phyloP scores from a whole-genome alignment of 92 coral and sea anemone genomes.

The Palythoa caribaeorum region DNA sequence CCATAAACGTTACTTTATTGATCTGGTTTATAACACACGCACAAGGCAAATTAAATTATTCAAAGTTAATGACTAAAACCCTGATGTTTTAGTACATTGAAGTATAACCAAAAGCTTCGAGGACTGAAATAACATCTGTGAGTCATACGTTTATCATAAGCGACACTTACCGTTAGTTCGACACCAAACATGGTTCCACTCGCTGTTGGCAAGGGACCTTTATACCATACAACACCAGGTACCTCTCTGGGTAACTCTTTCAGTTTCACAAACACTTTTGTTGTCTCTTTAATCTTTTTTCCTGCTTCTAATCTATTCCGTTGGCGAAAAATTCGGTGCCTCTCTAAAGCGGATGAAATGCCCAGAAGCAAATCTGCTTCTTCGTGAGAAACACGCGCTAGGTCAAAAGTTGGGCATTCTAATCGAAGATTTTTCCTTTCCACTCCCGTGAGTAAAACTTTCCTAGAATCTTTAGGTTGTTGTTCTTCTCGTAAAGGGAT shows the following conservation, averaged over 20 bases:
- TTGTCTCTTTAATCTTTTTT: conserved; percentile 47
- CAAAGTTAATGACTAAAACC: not conserved
- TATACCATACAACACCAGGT: conserved; percentile 75
- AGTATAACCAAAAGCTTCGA: not conserved
- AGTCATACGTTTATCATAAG: not conserved
- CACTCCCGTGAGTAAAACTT: conserved; percentile 64
- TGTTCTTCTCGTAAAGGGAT: conserved; percentile 68
- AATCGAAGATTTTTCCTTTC: conserved; percentile 37
- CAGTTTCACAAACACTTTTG: conserved; percentile 70
- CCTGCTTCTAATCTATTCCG: conserved; percentile 63
- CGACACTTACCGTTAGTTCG: conserved; percentile 63
- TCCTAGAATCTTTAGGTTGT: conserved; percentile 62
- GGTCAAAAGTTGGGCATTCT: conserved; percentile 35
- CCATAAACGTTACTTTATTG: too few species aligned
- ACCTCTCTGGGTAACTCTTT: conserved; percentile 40
- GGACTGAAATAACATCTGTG: not conserved
- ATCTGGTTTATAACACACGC: not conserved
- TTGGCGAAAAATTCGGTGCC: conserved; percentile 62
- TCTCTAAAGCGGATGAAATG: conserved; percentile 52
- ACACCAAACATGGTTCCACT: conserved; percentile 88
- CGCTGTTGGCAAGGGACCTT: conserved; percentile 60
- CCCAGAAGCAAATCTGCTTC: conserved; percentile 72
- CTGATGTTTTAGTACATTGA: not conserved
- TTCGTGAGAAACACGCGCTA: conserved; percentile 51
- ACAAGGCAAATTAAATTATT: not conserved